Evolutionary conservation across 2,113 vertebrate species (phyloP).

Genomic region (Spea multiplicata): DNA sequence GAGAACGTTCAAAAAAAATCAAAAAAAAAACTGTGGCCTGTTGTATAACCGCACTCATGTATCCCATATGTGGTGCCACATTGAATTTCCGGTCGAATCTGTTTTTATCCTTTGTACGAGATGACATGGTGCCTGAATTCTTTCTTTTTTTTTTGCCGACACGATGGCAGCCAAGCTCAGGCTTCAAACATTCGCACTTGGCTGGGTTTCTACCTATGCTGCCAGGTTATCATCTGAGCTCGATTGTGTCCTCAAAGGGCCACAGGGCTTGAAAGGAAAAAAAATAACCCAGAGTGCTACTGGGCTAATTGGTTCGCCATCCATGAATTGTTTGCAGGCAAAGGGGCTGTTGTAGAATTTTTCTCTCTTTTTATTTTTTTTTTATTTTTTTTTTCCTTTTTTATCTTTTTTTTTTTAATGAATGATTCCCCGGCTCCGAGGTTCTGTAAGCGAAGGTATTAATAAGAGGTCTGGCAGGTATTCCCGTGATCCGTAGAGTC

Average conservation of each 20-base stretch:
- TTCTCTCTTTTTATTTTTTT: conserved; percentile 42
- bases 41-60: conserved; percentile 89
- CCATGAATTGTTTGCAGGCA: conserved; percentile 67
- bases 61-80: conserved; percentile 96
- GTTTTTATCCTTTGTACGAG: conserved; percentile 84
- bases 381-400: conserved; percentile 36
- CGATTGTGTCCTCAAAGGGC: conserved; percentile 78
- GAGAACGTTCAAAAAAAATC: conserved; percentile 70
- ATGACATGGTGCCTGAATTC: conserved; percentile 80
- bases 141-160: conserved; percentile 77
- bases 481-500: conserved; percentile 74
- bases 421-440: conserved; percentile 72
- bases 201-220: conserved; percentile 84
- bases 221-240: conserved; percentile 83
- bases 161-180: conserved; percentile 83
- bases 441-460: conserved; percentile 81
- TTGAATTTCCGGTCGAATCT: conserved; percentile 88
- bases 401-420: conserved; percentile 63
- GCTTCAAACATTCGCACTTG: conserved; percentile 81
- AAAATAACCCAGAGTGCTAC: conserved; percentile 53
- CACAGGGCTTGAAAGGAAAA: conserved; percentile 73
- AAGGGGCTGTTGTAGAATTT: conserved; percentile 65
- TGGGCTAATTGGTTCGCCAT: conserved; percentile 74
- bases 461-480: conserved; percentile 84
- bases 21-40: conserved; percentile 76